phyloP scores from a whole-genome alignment of 2,113 vertebrate species.

The Patagioenas fasciata region DNA sequence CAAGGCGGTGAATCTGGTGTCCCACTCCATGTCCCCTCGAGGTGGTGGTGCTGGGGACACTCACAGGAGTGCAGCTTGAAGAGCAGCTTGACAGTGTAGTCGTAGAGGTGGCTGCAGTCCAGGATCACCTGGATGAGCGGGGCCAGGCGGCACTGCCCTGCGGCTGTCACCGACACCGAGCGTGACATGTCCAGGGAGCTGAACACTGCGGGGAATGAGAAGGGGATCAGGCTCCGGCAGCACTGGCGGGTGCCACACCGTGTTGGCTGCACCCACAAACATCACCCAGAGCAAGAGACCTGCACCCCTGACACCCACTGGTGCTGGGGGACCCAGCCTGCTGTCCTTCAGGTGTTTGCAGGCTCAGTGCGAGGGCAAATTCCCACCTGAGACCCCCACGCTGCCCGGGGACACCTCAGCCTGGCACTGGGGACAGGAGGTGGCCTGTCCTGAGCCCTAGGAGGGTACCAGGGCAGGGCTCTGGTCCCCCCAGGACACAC shows the following conservation, averaged over 20 bases:
- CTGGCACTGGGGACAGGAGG: background rate
- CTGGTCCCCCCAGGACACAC: rapidly evolving
- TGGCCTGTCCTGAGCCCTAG: background rate
- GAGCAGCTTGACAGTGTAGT: conserved; percentile 96
- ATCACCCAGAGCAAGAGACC: too few relatives aligned
- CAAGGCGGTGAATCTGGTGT: background rate
- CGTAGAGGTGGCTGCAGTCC: conserved; percentile 95
- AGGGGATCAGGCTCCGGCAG: rapidly evolving
- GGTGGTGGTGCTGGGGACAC: conserved; percentile 29
- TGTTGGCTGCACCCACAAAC: too few relatives aligned
- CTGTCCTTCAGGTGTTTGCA: rapidly evolving
- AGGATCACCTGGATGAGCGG: conserved; percentile 95
- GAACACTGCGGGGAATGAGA: conserved; percentile 81
- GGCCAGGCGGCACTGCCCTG: conserved; percentile 95
- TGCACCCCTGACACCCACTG: background rate
- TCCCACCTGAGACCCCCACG: background rate
- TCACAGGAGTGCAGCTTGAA: conserved; percentile 99
- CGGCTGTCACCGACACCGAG: conserved; percentile 91
- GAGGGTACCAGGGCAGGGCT: rapidly evolving
- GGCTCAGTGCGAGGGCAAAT: background rate
- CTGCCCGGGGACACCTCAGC: background rate
- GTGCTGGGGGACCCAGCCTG: background rate
- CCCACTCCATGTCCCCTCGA: rapidly evolving
- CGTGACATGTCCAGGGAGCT: conserved; percentile 96
- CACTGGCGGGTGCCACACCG: background rate